phyloP scores from a whole-genome alignment of 2,797 vertebrate genomes.

The Sciurus carolinensis region DNA sequence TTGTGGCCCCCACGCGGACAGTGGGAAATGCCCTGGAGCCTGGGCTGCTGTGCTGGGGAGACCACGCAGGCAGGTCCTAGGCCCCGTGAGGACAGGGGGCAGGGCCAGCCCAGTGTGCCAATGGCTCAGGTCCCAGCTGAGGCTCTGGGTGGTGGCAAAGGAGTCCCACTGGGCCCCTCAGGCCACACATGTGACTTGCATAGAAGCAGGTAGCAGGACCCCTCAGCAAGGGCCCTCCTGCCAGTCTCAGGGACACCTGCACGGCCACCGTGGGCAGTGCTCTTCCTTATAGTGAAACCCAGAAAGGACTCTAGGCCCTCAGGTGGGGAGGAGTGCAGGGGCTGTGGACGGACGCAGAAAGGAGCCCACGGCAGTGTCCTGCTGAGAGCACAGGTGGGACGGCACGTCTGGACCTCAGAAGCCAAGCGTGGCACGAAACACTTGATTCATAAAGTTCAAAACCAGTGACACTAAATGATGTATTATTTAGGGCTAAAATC shows the following conservation, averaged over 20 bases:
- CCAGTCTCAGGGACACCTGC: not conserved
- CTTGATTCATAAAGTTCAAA: not conserved
- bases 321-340: not conserved
- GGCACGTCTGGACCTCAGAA: not conserved
- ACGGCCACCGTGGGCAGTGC: not conserved
- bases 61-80: not conserved
- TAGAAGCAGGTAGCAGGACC: no score
- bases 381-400: fast-evolving
- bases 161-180: fast-evolving
- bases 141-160: not conserved
- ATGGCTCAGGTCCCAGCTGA: not conserved
- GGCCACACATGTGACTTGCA: fast-evolving
- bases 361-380: fast-evolving
- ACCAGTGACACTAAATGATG: not conserved
- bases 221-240: not conserved
- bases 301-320: not conserved
- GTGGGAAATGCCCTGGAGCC: not conserved
- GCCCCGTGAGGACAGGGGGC: fast-evolving
- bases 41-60: not conserved
- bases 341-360: not conserved
- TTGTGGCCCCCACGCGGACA: fast-evolving
- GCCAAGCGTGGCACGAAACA: no score
- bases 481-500: fast-evolving
- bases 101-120: not conserved
- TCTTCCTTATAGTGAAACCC: not conserved